phyloP scores from a whole-genome alignment of 2,797 vertebrate species.

The Sebastes steindachneri region DNA sequence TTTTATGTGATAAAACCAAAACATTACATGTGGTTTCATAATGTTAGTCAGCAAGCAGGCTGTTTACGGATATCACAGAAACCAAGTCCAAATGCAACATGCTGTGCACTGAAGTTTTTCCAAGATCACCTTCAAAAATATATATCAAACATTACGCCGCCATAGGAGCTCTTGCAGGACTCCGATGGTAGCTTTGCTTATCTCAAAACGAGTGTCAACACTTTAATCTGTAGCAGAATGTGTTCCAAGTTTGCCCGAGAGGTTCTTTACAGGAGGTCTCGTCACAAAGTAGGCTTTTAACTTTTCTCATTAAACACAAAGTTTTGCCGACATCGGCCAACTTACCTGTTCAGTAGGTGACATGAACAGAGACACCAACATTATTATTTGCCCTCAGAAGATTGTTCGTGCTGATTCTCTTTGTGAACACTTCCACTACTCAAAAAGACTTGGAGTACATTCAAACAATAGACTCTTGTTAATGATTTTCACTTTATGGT shows the following conservation, averaged over 20 bases:
- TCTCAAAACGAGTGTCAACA: constrained; percentile 16
- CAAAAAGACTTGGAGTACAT: background rate
- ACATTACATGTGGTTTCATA: background rate
- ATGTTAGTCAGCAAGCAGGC: background rate
- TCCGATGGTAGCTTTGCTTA: constrained; percentile 7
- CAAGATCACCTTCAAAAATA: background rate
- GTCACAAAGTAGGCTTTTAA: constrained; percentile 16
- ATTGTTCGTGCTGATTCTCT: background rate
- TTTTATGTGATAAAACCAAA: background rate
- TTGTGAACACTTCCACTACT: background rate
- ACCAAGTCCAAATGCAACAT: background rate
- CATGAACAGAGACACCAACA: background rate
- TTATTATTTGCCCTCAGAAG: background rate
- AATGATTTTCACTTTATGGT: background rate
- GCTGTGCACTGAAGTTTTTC: background rate
- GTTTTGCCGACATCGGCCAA: background rate
- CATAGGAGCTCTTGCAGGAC: constrained; percentile 3
- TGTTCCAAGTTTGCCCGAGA: background rate
- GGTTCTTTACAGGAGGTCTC: constrained; percentile 1
- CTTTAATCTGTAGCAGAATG: constrained; percentile 13
- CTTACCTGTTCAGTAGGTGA: background rate
- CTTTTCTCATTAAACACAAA: constrained; percentile 1
- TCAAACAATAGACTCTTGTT: background rate
- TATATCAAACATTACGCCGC: constrained; percentile 1
- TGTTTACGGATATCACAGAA: constrained; percentile 4